Evolutionary conservation across 1,140 invertebrate species (phyloP), one percentile per base, ranked within the genome.

Genomic region (Drosophila arizonae): DNA sequence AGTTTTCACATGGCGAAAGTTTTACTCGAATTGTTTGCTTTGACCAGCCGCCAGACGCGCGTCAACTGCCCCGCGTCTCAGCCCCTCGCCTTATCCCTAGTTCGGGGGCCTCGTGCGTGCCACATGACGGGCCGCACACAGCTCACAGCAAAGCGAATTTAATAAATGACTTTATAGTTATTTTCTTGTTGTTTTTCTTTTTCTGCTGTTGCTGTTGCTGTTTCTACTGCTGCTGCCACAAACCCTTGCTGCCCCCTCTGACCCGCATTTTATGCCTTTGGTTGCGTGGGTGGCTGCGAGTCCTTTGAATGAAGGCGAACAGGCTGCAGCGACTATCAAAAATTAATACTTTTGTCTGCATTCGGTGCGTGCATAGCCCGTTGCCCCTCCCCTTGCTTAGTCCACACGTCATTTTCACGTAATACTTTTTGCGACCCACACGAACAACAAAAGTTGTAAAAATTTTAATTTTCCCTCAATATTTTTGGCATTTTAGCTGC

Each of bases 121-220:
- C 43, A 66, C 65, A 71, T 65, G 65, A 62, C 48, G 62, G 69
- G 71, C 71, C 72, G 45, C 64, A 68, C 64, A 67, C 28, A 30
- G 36, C 64, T 65, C 64, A 67, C 39, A 52, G 51, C 48, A 77
- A 62, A 77, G 67, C 76, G 77, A 87, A 86, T 87, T 86, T 86
- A 86, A 86, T 86, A 86, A 86, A 87, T 82, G 76, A 82, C 72
- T 87, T 87, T 87, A 86, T 86, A 86, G 82, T 86, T 87, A 68
- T 86, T 87, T 70, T 78, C 48, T 62, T 72, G 67, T 77, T 57
- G 54, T 54, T 68, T 43, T 26, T 11, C n/a, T 13, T n/a, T 15
- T 33, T n/a, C n/a, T 17, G 43, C 36, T 45, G 24, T 24, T 17
- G 46, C 6, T 26, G 68, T 13, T 15, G 65, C 41, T 45, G 33